These are phyloP conservation scores for Pycnonotus jocosus DNA, from an alignment of 2,113 vertebrate genomes.

Conservation along the genomic window DNA sequence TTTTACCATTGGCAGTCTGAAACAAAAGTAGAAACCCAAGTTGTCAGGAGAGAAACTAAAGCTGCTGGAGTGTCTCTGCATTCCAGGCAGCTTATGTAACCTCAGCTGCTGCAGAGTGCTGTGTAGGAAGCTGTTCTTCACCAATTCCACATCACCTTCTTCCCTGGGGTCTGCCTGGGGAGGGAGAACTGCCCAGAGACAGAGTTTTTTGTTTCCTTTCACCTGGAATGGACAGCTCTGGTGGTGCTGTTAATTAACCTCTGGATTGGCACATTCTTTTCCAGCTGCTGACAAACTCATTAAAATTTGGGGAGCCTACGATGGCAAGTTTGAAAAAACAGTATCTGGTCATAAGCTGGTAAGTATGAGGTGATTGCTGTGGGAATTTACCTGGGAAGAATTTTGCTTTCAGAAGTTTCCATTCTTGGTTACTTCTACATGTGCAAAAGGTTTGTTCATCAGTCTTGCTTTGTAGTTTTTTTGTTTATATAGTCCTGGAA, in stretches of 20 bases:
- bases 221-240: not conserved
- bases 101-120: conserved; percentile 34
- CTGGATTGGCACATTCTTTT: not conserved
- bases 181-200: not conserved
- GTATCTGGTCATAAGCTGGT: conserved; percentile 98
- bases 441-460: not conserved
- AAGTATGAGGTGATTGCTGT: conserved; percentile 53
- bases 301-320: conserved; percentile 98
- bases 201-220: not conserved
- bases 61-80: not conserved
- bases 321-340: conserved; percentile 98
- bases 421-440: not conserved
- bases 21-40: conserved; percentile 35
- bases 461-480: not conserved
- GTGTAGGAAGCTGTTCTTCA: not conserved
- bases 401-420: not conserved
- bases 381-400: not conserved
- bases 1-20: not conserved
- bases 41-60: conserved; percentile 12
- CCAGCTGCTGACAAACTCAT: conserved; percentile 98
- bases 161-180: not conserved
- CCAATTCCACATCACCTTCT: not conserved
- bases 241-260: not conserved
- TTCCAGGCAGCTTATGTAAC: conserved; percentile 56
- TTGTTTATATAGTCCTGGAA: not conserved